A percentile compares a stretch with the other conserved stretches of the same genome.
These are phyloP conservation scores for Pseudochirops cupreus DNA, from an alignment of 2,797 vertebrate genomes.

Conservation along the genomic window DNA sequence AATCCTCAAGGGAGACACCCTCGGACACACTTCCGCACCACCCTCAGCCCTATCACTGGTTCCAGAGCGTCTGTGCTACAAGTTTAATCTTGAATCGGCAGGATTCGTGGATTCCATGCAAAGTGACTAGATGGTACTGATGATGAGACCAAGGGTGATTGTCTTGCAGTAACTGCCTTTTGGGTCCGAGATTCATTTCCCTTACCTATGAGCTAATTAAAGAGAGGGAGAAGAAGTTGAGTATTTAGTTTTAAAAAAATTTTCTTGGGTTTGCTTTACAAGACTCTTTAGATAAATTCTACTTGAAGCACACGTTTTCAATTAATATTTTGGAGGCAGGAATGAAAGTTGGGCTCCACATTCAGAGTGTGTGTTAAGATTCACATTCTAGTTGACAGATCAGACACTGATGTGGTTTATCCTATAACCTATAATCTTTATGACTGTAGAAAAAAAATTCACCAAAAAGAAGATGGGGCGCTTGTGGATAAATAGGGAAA, in stretches of 20 bases:
- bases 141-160: neutral
- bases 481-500: neutral
- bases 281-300: constrained; percentile 79
- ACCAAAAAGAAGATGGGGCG: neutral
- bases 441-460: neutral
- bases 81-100: neutral
- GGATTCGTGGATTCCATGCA: neutral
- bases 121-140: neutral
- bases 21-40: neutral
- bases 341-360: constrained; percentile 76
- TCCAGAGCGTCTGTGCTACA: neutral
- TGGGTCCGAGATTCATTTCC: neutral
- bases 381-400: constrained; percentile 20
- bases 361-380: constrained; percentile 60
- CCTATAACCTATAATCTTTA: constrained; percentile 29
- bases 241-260: constrained; percentile 62
- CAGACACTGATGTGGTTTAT: neutral
- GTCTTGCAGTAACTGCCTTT: neutral
- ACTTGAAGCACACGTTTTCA: constrained; percentile 81
- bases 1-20: constrained; percentile 74
- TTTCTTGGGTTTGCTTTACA: constrained; percentile 77
- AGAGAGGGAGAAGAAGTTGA: neutral
- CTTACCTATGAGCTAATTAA: neutral
- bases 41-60: neutral
- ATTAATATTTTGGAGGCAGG: constrained; percentile 78